These are phyloP conservation scores for Dendrophyllia cribrosa DNA, from an alignment of 64 coral and sea anemone species.

Conservation along the genomic window DNA sequence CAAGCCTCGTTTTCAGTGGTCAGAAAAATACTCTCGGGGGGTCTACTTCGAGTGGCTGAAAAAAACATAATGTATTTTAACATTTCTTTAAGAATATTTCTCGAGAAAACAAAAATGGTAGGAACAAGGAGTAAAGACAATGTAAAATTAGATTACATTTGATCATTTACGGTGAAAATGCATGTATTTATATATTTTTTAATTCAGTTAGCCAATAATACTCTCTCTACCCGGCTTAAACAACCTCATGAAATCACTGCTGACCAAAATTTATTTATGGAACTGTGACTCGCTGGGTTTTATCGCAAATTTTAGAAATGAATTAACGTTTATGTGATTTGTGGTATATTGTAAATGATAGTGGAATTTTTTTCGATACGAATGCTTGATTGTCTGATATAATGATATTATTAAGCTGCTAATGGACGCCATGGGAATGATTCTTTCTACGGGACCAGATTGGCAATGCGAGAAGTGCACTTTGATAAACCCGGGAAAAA, in stretches of 20 bases:
- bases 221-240: background rate
- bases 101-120: too few relatives aligned
- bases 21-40: background rate
- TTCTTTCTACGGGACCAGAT: background rate
- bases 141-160: too few relatives aligned
- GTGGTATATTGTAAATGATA: background rate
- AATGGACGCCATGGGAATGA: constrained; percentile 25
- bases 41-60: background rate
- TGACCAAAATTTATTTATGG: constrained; percentile 32
- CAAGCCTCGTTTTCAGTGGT: background rate
- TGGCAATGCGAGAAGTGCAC: constrained; percentile 84
- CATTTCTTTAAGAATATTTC: too few relatives aligned
- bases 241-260: background rate
- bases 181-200: too few relatives aligned
- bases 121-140: too few relatives aligned
- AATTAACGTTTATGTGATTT: background rate
- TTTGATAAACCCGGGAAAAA: constrained; percentile 58
- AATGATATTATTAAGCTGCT: background rate
- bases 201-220: background rate
- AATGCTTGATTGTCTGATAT: background rate
- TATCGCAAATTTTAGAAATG: background rate
- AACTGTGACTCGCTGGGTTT: background rate
- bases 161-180: too few relatives aligned
- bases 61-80: background rate
- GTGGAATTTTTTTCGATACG: background rate